Percentiles rank a stretch among this genome's conserved stretches.
phyloP scores from a whole-genome alignment of 35 echinoderm and acorn worm species.

The Holothuria glaberrima region DNA sequence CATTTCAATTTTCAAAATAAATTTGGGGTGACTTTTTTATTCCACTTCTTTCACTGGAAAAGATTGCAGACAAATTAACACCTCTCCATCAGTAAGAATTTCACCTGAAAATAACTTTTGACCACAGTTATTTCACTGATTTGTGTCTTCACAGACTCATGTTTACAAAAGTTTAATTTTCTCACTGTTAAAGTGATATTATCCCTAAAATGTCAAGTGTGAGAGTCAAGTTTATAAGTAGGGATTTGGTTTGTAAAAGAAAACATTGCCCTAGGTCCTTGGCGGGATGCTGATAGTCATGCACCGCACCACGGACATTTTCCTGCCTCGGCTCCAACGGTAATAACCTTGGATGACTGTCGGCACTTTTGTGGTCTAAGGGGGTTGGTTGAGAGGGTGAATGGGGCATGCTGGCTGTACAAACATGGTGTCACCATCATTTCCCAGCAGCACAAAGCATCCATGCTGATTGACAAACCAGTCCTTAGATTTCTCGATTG shows the following conservation, averaged over 20 bases:
- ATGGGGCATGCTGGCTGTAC: constrained; percentile 56
- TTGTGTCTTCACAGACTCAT: neutral
- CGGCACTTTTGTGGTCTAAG: constrained; percentile 59
- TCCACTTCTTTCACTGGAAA: no score
- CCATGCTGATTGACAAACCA: constrained; percentile 62
- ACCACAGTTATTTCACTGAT: constrained; percentile 33
- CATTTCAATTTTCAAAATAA: no score
- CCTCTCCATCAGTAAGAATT: no score
- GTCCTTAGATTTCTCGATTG: constrained; percentile 31
- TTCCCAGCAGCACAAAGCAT: constrained; percentile 32
- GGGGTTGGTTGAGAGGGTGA: constrained; percentile 57
- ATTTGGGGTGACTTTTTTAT: no score
- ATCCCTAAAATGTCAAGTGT: constrained; percentile 35
- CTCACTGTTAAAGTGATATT: constrained; percentile 53
- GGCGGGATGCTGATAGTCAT: constrained; percentile 15
- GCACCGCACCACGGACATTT: neutral
- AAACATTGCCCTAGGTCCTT: constrained; percentile 59
- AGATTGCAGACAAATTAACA: no score
- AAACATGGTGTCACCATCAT: constrained; percentile 44
- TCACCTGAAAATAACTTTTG: constrained; percentile 4
- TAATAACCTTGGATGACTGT: constrained; percentile 43
- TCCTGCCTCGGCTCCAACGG: constrained; percentile 22
- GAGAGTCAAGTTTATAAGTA: constrained; percentile 29
- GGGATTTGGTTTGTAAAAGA: constrained; percentile 44
- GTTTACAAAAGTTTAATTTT: constrained; percentile 41